Evolutionary conservation across 2,797 vertebrate genomes (phyloP), one percentile per base, ranked within the genome.

Genomic region (Taenioides sp.): DNA sequence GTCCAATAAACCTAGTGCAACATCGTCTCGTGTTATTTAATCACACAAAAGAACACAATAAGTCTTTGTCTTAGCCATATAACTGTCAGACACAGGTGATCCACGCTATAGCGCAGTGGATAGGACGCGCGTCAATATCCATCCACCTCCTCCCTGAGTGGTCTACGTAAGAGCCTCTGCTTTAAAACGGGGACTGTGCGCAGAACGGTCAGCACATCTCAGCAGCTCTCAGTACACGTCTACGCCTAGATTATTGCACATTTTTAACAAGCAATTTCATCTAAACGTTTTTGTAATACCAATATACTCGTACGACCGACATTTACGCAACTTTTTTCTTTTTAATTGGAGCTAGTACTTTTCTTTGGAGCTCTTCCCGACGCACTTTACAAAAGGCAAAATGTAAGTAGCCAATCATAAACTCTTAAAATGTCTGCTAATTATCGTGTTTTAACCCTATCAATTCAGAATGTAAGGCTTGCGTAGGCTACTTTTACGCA

Each of bases 371-470:
- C 43, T 65, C 16, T 49, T 25, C 23, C 23, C 16, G 7, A 6
- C 63, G 17, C 43, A 65, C 37, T 65, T 65, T 27, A 27, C 63
- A 65, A 12, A 27, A 65, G 14, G 23, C 40, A 65, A 25, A 49
- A 65, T 65, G 63, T 65, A 65, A 50, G 63, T 65, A 65, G 14
- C 31, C 18, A n/a, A 28, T 62, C 28, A 34, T 40, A 5, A 63
- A 63, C 18, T 37, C 11, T 43, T 22, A 40, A 18, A 11, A 20
- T 12, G 18, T 37, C 22, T 37, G 27, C 18, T 10, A n/a, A 23
- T 40, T 40, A 40, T 2, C 11, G 23, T 22, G 61, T 40, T 2
- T 14, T 47, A 63, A 20, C 20, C 0, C 9, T 34, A 20, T 9
- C 20, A 20, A 10, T 34, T 2, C 3, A 61, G 7, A 47, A 54